A percentile compares a stretch with the other conserved stretches of the same genome.
Evolutionary conservation across 2,113 vertebrate genomes (phyloP).

Genomic region (Anthoscopus minutus): DNA sequence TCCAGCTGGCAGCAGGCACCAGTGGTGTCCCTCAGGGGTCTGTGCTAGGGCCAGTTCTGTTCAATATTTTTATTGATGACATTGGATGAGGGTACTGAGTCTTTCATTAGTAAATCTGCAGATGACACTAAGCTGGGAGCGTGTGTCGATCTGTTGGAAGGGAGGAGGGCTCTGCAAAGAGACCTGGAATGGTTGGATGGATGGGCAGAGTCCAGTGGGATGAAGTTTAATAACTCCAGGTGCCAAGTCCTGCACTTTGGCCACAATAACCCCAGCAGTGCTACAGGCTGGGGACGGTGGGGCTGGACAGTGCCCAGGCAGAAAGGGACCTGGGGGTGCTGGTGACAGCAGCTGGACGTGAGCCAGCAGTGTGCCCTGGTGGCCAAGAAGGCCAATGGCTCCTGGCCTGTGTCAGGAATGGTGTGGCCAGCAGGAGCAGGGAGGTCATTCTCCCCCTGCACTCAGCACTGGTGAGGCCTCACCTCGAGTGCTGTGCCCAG

Average conservation of each 20-base stretch:
- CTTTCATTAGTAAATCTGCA: background rate
- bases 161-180: background rate
- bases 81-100: background rate
- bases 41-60: background rate
- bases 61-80: background rate
- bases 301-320: background rate
- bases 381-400: background rate
- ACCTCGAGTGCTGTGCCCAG: background rate
- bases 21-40: background rate
- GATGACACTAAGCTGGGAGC: background rate
- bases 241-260: background rate
- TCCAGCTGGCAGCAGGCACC: background rate
- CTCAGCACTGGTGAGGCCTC: background rate
- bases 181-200: background rate
- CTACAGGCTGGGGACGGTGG: background rate
- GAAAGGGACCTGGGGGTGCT: background rate
- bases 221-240: background rate
- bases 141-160: background rate
- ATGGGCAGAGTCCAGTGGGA: background rate
- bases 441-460: background rate
- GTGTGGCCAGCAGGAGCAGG: background rate
- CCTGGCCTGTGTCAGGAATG: background rate
- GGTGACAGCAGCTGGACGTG: background rate
- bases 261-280: rapidly evolving
- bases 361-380: background rate